A percentile compares a stretch with the other conserved stretches of the same genome.
These are phyloP conservation scores for Phyllotreta striolata DNA, from an alignment of 2,888 invertebrate genomes.

Conservation along the genomic window DNA sequence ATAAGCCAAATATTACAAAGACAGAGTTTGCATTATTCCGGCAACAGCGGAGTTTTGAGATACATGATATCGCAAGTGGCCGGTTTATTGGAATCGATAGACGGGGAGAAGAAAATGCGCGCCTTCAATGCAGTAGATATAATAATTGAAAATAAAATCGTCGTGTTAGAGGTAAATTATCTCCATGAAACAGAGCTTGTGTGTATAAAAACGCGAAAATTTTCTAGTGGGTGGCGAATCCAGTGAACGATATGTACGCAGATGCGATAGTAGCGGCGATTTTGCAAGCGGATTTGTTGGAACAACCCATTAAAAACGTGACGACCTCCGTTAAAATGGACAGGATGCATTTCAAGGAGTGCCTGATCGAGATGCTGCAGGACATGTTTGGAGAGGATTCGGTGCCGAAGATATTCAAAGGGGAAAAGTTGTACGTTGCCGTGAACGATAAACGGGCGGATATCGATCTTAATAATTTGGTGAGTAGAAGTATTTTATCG, in stretches of 20 bases:
- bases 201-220: slow-evolving; percentile 3
- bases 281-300: slow-evolving; percentile 80
- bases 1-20: slow-evolving; percentile 93
- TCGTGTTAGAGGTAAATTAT: slow-evolving; percentile 74
- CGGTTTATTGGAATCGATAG: slow-evolving; percentile 72
- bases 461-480: slow-evolving; percentile 83
- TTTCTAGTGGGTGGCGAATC: slow-evolving; percentile 88
- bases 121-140: slow-evolving; percentile 88
- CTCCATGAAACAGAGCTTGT: not conserved
- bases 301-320: slow-evolving; percentile 69
- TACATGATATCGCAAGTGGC: slow-evolving; percentile 82
- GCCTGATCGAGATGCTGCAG: slow-evolving; percentile 85
- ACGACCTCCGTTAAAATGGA: slow-evolving; percentile 78
- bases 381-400: slow-evolving; percentile 97
- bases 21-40: slow-evolving; percentile 88
- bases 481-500: too few relatives aligned
- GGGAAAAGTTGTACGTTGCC: slow-evolving; percentile 84
- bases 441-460: slow-evolving; percentile 87
- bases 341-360: slow-evolving; percentile 91
- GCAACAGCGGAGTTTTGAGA: slow-evolving; percentile 74
- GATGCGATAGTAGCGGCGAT: slow-evolving; percentile 92
- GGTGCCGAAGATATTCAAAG: slow-evolving; percentile 92
- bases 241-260: slow-evolving; percentile 97
- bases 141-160: slow-evolving; percentile 79
- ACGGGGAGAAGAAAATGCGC: slow-evolving; percentile 75